Percentiles rank a stretch among this genome's conserved stretches.
Conservation (phyloP, 1,140 invertebrate genomes). For the Ceratina japonica region DNA sequence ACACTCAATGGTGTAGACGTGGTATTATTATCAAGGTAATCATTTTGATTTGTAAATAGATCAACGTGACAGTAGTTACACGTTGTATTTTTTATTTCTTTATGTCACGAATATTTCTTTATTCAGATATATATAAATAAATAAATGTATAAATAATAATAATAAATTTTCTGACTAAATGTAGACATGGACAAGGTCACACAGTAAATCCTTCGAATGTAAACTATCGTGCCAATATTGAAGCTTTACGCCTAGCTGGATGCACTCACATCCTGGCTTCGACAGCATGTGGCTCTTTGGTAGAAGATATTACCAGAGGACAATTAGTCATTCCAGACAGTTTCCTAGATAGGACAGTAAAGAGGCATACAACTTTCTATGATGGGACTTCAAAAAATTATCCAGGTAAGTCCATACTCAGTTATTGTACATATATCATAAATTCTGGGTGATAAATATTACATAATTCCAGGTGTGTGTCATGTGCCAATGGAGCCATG, state of each 20-base stretch:
- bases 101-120: conserved; percentile 8
- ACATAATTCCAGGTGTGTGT: conserved; percentile 85
- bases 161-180: conserved; percentile 16
- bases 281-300: conserved; percentile 95
- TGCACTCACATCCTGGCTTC: conserved; percentile 96
- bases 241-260: conserved; percentile 92
- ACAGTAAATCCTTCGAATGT: conserved; percentile 89
- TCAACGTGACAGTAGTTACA: neutral
- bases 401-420: conserved; percentile 19
- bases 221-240: conserved; percentile 98
- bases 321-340: conserved; percentile 94
- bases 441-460: neutral
- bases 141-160: neutral
- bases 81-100: neutral
- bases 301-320: conserved; percentile 92
- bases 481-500: conserved; percentile 96
- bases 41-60: neutral
- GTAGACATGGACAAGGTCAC: conserved; percentile 93
- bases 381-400: conserved; percentile 84
- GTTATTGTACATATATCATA: neutral
- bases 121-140: too few species aligned
- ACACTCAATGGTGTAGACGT: conserved; percentile 89
- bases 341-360: conserved; percentile 92
- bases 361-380: conserved; percentile 91
- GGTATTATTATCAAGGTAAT: conserved; percentile 88